These are phyloP conservation scores for Sphaerophoria rueppellii DNA, from an alignment of 2,888 invertebrate species.

Conservation along the genomic window DNA sequence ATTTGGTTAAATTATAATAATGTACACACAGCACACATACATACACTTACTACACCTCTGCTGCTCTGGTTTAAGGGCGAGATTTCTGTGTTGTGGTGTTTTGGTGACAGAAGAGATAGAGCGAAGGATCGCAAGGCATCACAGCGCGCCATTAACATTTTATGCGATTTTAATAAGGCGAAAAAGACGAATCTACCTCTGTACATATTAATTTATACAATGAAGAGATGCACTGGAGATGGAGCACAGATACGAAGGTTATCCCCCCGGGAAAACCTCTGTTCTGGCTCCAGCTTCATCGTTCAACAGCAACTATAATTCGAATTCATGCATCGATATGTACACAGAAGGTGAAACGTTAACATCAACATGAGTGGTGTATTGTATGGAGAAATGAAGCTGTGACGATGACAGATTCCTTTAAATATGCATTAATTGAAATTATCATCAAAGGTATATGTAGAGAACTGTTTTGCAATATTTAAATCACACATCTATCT, in stretches of 20 bases:
- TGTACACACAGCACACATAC: conserved; percentile 3
- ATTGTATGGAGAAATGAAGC: conserved; percentile 8
- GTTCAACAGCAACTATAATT: not conserved
- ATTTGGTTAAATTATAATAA: not conserved
- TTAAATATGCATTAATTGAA: conserved; percentile 72
- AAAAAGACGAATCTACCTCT: conserved; percentile 54
- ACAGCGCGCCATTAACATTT: conserved; percentile 66
- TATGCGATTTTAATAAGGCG: conserved; percentile 72
- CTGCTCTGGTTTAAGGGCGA: not conserved
- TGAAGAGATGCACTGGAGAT: conserved; percentile 9
- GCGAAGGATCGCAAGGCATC: conserved; percentile 17
- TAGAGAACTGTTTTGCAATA: too few relatives aligned
- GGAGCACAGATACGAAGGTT: conserved; percentile 46
- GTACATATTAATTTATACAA: not conserved
- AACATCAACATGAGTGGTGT: too few relatives aligned
- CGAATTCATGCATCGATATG: not conserved
- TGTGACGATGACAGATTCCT: conserved; percentile 45
- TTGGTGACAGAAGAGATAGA: not conserved
- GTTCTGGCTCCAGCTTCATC: not conserved
- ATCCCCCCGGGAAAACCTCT: conserved; percentile 46
- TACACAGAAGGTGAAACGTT: too few relatives aligned
- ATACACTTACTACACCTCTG: too few relatives aligned
- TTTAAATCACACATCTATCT: not conserved
- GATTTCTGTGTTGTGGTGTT: conserved; percentile 7
- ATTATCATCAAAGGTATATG: conserved; percentile 70